Base-by-base conservation (phyloP, 2,797 vertebrate genomes). In the Prunella strophiata region DNA sequence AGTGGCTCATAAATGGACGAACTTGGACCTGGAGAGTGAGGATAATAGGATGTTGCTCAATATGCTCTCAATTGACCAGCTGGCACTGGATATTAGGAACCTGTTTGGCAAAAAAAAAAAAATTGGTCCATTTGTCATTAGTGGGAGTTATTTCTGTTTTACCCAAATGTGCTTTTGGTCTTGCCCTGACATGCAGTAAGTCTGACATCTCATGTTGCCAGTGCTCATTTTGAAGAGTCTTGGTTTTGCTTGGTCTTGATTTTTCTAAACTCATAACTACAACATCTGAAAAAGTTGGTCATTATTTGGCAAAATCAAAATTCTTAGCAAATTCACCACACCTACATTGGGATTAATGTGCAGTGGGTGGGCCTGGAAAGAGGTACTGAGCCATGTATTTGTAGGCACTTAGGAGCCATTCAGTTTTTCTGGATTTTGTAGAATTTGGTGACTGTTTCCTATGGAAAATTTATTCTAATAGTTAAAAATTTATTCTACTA, bases 221-320 rank as follows among this genome's bases (percentile, higher is more conserved):
- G 1, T 58, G 59, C 75, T 95, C 45, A 21, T 80, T 95, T 95
- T 89, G 63, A 65, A 92, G 93, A 96, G 68, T 52, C 78, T 50
- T 4, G 51, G 55, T 73, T 58, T 88, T 81, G n/a, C 25, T 52
- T 75, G 62, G 45, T 45, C 38, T 68, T 23, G 3, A 5, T 47
- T 86, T 48, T 78, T 34, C 30, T 57, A 55, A 96, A 57, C 23
- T 58, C 59, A 40, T 55, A 70, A 66, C 45, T 93, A 40, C 40
- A 92, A 62, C 63, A 92, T 40, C 68, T 90, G 79, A 86, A 94
- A 96, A 91, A 78, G 86, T 65, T 57, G 92, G 88, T 74, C n/a
- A 1, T 81, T 83, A n/a, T 72, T 96, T 15, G 70, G 66, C 51
- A 93, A 92, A 94, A 92, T 63, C 58, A 84, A 75, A 68, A 79